A percentile compares a stretch with the other conserved stretches of the same genome.
phyloP scores from a whole-genome alignment of 2,113 vertebrate genomes.

The Alces alces region DNA sequence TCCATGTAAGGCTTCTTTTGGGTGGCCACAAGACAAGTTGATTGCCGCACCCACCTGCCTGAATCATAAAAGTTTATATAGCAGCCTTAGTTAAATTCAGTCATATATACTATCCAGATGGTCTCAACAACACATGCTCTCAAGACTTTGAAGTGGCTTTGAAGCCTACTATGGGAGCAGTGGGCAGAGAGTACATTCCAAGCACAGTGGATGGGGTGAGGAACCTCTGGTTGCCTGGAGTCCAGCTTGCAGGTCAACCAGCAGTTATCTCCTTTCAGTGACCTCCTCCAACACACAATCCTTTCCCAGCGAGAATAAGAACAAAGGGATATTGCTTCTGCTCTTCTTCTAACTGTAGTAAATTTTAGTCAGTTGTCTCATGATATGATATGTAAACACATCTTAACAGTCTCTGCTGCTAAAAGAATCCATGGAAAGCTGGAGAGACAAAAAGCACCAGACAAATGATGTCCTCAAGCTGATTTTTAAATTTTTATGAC shows the following conservation, averaged over 20 bases:
- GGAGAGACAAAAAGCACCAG: constrained; percentile 29
- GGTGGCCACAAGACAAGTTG: background rate
- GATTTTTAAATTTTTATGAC: constrained; percentile 25
- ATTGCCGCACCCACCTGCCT: background rate
- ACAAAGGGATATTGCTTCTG: constrained; percentile 48
- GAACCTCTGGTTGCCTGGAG: background rate
- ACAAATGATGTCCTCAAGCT: constrained; percentile 51
- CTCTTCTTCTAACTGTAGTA: constrained; percentile 55
- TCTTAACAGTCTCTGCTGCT: constrained; percentile 43
- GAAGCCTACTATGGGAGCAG: background rate
- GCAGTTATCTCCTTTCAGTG: background rate
- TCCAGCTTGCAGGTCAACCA: background rate
- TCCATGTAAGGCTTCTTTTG: background rate
- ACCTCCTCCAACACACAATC: background rate
- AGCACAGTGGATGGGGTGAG: background rate
- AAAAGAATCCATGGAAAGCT: constrained; percentile 37
- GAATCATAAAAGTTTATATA: background rate
- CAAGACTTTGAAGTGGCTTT: background rate
- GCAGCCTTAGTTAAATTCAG: background rate
- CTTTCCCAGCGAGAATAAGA: constrained; percentile 59
- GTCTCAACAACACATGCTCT: background rate
- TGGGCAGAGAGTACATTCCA: background rate
- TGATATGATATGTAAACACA: constrained; percentile 24
- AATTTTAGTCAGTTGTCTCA: constrained; percentile 26
- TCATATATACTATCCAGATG: background rate